Conservation (phyloP, 2,113 vertebrate genomes). For the Lophura nycthemera region DNA sequence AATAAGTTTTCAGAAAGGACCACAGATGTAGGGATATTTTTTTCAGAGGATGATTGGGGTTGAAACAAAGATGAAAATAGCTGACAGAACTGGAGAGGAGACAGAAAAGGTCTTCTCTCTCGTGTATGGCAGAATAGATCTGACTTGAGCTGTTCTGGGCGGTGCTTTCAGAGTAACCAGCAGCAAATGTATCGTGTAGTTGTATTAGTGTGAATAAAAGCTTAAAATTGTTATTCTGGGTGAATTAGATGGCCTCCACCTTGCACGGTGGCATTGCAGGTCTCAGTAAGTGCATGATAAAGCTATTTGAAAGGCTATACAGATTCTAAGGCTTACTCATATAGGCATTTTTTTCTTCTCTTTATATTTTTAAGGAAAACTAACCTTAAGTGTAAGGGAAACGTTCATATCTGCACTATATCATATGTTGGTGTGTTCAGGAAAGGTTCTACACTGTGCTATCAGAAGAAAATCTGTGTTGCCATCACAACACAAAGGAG, state of each 20-base stretch:
- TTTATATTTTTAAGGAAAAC: neutral
- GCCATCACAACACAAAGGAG: neutral
- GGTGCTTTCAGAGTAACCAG: accelerated
- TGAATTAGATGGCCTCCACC: neutral
- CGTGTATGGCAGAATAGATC: neutral
- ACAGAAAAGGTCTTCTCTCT: neutral
- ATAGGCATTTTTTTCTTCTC: accelerated
- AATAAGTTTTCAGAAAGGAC: neutral
- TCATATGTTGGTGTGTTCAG: neutral
- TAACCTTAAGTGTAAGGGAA: neutral
- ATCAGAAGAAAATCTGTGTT: neutral
- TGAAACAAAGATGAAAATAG: neutral
- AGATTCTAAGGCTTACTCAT: neutral
- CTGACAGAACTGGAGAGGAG: neutral
- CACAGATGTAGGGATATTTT: neutral
- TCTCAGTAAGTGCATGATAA: neutral
- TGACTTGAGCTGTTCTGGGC: neutral
- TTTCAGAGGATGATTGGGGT: neutral
- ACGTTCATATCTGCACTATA: neutral
- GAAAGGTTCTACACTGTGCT: accelerated
- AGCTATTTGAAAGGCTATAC: neutral
- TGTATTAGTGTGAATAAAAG: neutral
- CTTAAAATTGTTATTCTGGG: neutral
- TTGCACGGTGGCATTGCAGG: neutral
- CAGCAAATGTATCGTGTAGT: neutral